Conservation (phyloP, 2,797 vertebrate genomes). For the Pangasius krempfi region DNA sequence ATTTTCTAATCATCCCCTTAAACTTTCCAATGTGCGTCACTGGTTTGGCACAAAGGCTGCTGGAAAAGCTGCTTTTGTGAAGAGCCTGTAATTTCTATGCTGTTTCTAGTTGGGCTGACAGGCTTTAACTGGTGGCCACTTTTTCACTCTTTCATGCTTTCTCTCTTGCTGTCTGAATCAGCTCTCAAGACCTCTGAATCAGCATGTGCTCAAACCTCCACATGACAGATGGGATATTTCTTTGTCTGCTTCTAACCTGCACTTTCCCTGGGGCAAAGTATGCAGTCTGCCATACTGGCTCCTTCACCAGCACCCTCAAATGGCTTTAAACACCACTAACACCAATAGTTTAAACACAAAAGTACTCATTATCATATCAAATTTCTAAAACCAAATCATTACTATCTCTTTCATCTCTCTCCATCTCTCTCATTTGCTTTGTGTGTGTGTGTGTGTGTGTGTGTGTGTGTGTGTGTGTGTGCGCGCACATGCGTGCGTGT, state of each 20-base stretch:
- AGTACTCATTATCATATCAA: slow-evolving; percentile 39
- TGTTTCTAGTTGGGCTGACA: slow-evolving; percentile 9
- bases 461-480: neutral
- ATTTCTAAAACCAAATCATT: slow-evolving; percentile 45
- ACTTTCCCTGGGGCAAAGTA: slow-evolving; percentile 4
- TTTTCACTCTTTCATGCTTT: slow-evolving; percentile 18
- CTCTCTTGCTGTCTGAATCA: slow-evolving; percentile 40
- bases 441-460: neutral
- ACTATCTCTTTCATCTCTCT: slow-evolving; percentile 1
- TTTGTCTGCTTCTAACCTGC: slow-evolving; percentile 28
- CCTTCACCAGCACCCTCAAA: slow-evolving; percentile 5
- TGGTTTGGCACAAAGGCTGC: slow-evolving; percentile 12
- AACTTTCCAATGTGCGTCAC: slow-evolving; percentile 41
- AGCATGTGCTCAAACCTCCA: slow-evolving; percentile 17
- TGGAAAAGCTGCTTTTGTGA: slow-evolving; percentile 15
- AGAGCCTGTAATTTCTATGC: slow-evolving; percentile 3
- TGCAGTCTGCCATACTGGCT: neutral
- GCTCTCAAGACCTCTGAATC: slow-evolving; percentile 26
- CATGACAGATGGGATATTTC: slow-evolving; percentile 45
- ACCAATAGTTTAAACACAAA: slow-evolving; percentile 11
- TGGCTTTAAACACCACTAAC: slow-evolving; percentile 29
- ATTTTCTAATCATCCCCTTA: slow-evolving; percentile 39
- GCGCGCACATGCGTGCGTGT: too few relatives aligned
- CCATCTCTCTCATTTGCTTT: neutral
- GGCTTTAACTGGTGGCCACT: slow-evolving; percentile 43